Percentiles rank a stretch among this genome's conserved stretches.
Evolutionary conservation across 2,797 vertebrate species (phyloP).

Genomic region (Eulemur albifrons): DNA sequence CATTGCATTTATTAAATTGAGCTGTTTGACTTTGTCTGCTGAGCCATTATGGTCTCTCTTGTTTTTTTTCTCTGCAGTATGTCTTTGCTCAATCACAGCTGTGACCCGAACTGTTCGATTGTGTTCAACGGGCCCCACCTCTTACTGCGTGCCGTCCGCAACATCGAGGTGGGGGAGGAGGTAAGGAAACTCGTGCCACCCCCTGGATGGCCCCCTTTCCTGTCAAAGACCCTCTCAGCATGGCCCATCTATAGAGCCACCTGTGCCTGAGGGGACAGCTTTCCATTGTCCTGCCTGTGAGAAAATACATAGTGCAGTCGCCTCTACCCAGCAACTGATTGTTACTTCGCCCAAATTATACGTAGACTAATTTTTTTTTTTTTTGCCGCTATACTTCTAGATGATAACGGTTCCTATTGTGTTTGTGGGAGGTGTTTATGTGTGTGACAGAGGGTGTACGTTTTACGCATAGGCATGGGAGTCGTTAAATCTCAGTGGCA

Average conservation of each 20-base stretch:
- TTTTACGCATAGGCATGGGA: neutral
- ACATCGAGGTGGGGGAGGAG: slow-evolving; percentile 91
- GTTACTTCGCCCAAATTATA: slow-evolving; percentile 77
- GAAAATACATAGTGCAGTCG: slow-evolving; percentile 72
- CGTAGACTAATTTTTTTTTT: slow-evolving; percentile 63
- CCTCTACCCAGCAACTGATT: neutral
- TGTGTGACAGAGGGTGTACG: neutral
- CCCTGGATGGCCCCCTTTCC: neutral
- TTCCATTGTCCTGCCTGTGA: slow-evolving; percentile 70
- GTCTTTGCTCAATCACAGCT: slow-evolving; percentile 97
- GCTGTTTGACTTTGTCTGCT: neutral
- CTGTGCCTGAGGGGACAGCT: neutral
- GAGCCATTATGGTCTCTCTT: neutral
- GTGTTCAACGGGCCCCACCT: slow-evolving; percentile 92
- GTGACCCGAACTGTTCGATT: slow-evolving; percentile 95
- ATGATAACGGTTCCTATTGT: slow-evolving; percentile 61
- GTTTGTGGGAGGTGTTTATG: slow-evolving; percentile 29
- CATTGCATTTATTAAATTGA: neutral
- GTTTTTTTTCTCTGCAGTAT: slow-evolving; percentile 85
- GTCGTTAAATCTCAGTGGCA: neutral
- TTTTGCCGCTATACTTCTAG: slow-evolving; percentile 65
- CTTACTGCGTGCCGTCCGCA: slow-evolving; percentile 89
- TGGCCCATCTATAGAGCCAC: neutral
- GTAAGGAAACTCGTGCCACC: slow-evolving; percentile 84
- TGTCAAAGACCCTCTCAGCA: slow-evolving; percentile 67